Base-by-base conservation (phyloP, 2,888 invertebrate species). In the Plemyria rubiginata region DNA sequence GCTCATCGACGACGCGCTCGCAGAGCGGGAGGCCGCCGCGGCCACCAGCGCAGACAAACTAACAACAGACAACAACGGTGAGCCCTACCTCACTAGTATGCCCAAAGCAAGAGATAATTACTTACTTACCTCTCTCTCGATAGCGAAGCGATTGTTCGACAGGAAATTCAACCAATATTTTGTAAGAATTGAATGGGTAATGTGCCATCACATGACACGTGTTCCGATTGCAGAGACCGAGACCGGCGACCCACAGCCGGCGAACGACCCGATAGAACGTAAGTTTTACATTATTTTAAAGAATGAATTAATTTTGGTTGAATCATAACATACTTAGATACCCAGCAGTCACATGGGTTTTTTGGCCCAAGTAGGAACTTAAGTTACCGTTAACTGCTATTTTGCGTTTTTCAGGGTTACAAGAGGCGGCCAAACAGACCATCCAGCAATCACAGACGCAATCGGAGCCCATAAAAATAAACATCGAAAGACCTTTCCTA, bases 401-500 rank as follows among this genome's bases (percentile, higher is more conserved):
- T n/a, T n/a, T 29, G 29, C 29, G 32, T 32, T 32, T 54, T 62
- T 29, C 59, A 67, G 54, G 57, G 41, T 9, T 49, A 15, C 4
- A 48, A n/a, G 55, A 60, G 29, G 48, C 28, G n/a, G 15, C 56
- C 12, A 29, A 46, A n/a, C 54, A 22, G 15, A 36, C 45, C 38
- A 9, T 6, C 45, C 32, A 58, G 16, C 46, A 1, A 29, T 11
- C 56, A 6, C 13, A 16, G 9, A 16, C 53, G 46, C 54, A n/a
- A 11, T 16, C 54, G 11, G 64, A 54, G 5, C 60, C 60, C 0
- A 60, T 63, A 59, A 66, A 66, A 40, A 65, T 65, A 36, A 56
- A 57, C 9, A 13, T 60, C 11, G 59, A 60, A 36, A 60, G 40
- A 16, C 62, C 75, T 66, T 61, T 69, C 13, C 74, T 74, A 60